phyloP scores from a whole-genome alignment of 2,888 invertebrate genomes.

The Dryadula phaetusa region DNA sequence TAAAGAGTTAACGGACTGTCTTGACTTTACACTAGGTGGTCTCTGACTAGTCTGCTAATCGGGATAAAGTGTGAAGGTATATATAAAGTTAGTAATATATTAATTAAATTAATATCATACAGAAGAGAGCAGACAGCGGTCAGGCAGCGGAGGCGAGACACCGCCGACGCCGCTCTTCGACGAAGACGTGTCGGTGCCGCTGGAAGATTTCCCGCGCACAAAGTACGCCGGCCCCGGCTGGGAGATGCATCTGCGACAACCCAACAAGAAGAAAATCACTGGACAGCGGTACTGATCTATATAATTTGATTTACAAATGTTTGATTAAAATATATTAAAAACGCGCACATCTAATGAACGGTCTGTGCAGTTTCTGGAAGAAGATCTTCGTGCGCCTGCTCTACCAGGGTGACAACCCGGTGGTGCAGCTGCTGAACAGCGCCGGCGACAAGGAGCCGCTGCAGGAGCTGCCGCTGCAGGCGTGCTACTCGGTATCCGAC shows the following conservation, averaged over 20 bases:
- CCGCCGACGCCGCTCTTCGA: slow-evolving; percentile 97
- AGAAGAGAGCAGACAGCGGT: slow-evolving; percentile 47
- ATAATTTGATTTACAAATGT: not conserved
- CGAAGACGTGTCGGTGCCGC: slow-evolving; percentile 95
- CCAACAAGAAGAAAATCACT: slow-evolving; percentile 98
- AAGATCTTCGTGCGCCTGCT: slow-evolving; percentile 94
- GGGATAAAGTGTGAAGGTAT: too few relatives aligned
- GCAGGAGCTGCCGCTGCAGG: slow-evolving; percentile 96
- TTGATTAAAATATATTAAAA: not conserved
- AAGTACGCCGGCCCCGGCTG: slow-evolving; percentile 93
- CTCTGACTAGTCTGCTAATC: too few relatives aligned
- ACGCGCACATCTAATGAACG: not conserved
- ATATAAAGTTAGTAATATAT: not conserved
- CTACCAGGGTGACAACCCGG: slow-evolving; percentile 91
- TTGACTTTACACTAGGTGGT: too few relatives aligned
- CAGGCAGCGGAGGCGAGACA: slow-evolving; percentile 60
- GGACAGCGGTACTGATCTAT: slow-evolving; percentile 86
- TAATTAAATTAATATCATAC: slow-evolving; percentile 11
- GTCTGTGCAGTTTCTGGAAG: slow-evolving; percentile 94
- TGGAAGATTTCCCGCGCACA: slow-evolving; percentile 95
- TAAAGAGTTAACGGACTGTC: too few relatives aligned
- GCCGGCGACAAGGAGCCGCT: slow-evolving; percentile 95
- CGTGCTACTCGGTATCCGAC: slow-evolving; percentile 97
- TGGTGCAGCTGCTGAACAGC: slow-evolving; percentile 93
- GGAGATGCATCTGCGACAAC: slow-evolving; percentile 98